These are phyloP conservation scores for Aramus guarauna DNA, from an alignment of 2,113 vertebrate genomes.

Conservation along the genomic window DNA sequence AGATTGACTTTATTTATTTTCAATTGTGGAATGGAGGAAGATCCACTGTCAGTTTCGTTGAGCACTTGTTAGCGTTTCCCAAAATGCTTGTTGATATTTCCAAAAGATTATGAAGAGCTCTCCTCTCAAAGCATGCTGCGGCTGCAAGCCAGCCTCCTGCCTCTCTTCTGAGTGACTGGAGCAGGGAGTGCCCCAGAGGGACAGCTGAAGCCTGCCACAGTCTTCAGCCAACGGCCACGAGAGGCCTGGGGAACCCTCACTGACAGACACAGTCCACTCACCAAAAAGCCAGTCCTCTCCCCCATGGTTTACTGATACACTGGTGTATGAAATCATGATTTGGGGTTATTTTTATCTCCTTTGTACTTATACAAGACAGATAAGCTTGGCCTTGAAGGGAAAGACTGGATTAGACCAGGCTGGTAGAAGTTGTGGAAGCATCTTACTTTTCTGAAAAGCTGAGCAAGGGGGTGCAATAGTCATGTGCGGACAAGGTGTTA, in stretches of 20 bases:
- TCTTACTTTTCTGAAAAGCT: neutral
- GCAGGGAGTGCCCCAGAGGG: neutral
- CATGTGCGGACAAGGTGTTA: neutral
- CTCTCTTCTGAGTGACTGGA: neutral
- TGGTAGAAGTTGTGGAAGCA: neutral
- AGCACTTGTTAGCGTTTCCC: neutral
- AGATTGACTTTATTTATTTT: neutral
- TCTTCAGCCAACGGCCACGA: neutral
- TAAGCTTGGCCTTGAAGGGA: neutral
- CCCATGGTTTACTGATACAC: neutral
- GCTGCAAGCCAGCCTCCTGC: neutral
- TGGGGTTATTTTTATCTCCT: neutral
- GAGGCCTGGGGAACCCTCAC: accelerated
- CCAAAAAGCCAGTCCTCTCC: neutral
- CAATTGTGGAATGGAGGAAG: neutral
- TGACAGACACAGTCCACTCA: neutral
- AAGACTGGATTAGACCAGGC: neutral
- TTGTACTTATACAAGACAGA: neutral
- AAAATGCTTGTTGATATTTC: neutral
- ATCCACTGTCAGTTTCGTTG: neutral
- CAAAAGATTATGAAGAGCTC: neutral
- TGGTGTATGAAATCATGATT: accelerated
- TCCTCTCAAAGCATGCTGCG: neutral
- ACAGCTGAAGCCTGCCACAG: neutral
- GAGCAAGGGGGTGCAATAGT: neutral